Conservation (phyloP, 2,797 vertebrate species). For the Anguilla megastoma region DNA sequence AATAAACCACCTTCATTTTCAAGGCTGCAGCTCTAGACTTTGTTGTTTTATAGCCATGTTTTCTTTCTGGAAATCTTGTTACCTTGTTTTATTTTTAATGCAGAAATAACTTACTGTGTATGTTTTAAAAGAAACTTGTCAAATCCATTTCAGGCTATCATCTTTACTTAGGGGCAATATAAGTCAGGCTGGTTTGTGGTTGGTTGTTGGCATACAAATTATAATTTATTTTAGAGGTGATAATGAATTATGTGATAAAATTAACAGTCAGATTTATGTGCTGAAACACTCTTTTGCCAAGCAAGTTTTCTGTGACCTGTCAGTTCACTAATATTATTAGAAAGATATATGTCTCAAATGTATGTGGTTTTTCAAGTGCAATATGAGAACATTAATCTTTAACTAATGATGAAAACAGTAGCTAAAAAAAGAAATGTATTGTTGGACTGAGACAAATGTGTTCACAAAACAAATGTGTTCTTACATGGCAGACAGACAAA, state of each 20-base stretch:
- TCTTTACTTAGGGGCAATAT: not conserved
- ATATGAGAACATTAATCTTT: constrained; percentile 36
- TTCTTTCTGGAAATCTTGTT: not conserved
- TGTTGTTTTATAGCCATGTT: constrained; percentile 5
- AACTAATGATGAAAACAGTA: constrained; percentile 11
- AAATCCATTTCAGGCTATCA: constrained; percentile 8
- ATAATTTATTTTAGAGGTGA: not conserved
- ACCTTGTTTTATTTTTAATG: constrained; percentile 31
- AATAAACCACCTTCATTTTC: constrained; percentile 55
- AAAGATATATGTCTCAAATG: constrained; percentile 35
- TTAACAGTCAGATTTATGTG: not conserved
- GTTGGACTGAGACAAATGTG: not conserved
- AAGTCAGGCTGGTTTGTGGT: not conserved
- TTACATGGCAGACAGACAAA: not conserved
- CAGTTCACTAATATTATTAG: constrained; percentile 18
- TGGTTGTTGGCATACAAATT: not conserved
- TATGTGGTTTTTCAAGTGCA: constrained; percentile 30
- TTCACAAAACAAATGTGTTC: not conserved
- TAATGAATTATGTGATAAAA: not conserved
- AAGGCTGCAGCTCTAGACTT: constrained; percentile 31
- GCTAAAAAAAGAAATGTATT: not conserved
- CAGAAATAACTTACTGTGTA: constrained; percentile 18
- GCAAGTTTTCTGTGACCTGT: not conserved
- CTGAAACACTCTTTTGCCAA: not conserved
- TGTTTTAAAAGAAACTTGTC: constrained; percentile 39